These are phyloP conservation scores for Plebejus anna DNA, from an alignment of 2,888 invertebrate genomes.

Conservation along the genomic window DNA sequence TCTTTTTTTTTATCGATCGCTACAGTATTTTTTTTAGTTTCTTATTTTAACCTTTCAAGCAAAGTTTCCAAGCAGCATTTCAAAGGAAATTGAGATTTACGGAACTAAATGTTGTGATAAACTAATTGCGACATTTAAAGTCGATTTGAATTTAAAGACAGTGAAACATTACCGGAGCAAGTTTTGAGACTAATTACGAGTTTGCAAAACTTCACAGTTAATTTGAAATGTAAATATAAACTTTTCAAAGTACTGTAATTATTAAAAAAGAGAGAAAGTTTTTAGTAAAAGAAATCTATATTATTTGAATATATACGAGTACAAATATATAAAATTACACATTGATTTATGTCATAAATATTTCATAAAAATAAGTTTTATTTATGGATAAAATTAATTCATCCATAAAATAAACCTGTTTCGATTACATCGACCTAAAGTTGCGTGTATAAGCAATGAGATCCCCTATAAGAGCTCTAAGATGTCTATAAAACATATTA, in stretches of 20 bases:
- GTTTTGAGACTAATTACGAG: slow-evolving; percentile 6
- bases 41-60: not conserved
- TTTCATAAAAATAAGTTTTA: too few species aligned
- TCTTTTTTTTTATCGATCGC: not conserved
- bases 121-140: slow-evolving; percentile 3
- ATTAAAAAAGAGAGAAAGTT: not conserved
- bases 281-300: not conserved
- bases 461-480: too few species aligned
- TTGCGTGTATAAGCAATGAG: too few species aligned
- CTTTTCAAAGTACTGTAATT: not conserved
- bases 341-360: not conserved
- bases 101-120: not conserved
- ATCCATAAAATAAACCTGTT: too few species aligned
- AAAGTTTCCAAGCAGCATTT: not conserved
- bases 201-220: slow-evolving; percentile 9
- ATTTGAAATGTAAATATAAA: slow-evolving; percentile 17
- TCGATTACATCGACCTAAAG: too few species aligned
- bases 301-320: too few species aligned
- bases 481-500: too few species aligned
- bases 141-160: not conserved
- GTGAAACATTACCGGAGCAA: slow-evolving; percentile 15
- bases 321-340: not conserved
- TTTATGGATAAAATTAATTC: too few species aligned
- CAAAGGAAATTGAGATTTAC: not conserved
- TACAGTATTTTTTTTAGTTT: not conserved